Conservation (phyloP, 2,888 invertebrate genomes). For the Uropetala carovei region DNA sequence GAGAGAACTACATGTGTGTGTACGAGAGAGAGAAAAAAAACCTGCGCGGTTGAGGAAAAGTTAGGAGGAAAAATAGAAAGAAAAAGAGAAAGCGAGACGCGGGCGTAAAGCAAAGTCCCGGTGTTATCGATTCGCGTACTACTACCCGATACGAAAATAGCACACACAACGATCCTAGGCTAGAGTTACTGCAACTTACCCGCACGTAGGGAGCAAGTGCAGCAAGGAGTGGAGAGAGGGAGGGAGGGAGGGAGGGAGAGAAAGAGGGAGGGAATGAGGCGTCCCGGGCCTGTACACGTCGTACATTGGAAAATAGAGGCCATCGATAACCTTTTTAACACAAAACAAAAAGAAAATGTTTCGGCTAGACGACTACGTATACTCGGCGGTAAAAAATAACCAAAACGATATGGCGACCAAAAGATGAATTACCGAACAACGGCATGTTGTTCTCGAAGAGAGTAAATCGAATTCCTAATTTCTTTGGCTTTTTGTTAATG, state of each 20-base stretch:
- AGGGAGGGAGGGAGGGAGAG: background rate
- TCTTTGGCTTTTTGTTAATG: too few relatives aligned
- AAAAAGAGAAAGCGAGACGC: conserved; percentile 8
- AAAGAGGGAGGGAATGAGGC: conserved; percentile 17
- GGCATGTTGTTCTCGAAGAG: too few relatives aligned
- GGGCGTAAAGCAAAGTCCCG: conserved; percentile 7
- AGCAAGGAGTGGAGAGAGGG: background rate
- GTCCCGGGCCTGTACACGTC: background rate
- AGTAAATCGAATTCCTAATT: too few relatives aligned
- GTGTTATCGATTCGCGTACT: conserved; percentile 50
- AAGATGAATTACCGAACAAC: too few relatives aligned
- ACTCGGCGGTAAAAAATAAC: too few relatives aligned
- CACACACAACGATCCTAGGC: conserved; percentile 7
- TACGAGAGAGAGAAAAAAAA: background rate
- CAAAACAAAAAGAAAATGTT: background rate
- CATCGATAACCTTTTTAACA: background rate
- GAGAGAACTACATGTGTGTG: background rate
- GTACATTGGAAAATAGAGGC: background rate
- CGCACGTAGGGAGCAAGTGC: background rate
- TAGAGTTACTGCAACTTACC: background rate
- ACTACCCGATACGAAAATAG: conserved; percentile 53
- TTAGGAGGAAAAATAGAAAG: background rate
- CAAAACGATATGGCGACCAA: too few relatives aligned
- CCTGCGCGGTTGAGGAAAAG: background rate
- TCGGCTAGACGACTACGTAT: background rate